Conservation (phyloP, 2,888 invertebrate species). For the Listrodromus nycthemerus region DNA sequence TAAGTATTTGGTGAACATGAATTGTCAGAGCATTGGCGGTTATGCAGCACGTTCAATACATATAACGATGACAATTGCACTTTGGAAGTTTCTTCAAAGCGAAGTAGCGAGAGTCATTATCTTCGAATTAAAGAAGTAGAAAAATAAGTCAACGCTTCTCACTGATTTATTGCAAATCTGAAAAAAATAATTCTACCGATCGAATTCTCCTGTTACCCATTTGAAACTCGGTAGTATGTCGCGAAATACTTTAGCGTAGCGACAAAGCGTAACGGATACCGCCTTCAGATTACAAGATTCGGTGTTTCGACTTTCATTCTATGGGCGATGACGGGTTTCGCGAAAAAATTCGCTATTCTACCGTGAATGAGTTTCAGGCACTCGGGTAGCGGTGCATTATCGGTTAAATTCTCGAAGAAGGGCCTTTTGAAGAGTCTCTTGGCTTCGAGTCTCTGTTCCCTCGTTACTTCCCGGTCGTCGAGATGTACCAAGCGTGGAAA, state of each 20-base stretch:
- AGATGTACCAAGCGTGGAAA: slow-evolving; percentile 89
- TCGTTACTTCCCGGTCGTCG: slow-evolving; percentile 90
- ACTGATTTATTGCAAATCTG: background rate
- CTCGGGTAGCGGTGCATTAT: slow-evolving; percentile 79
- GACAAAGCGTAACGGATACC: slow-evolving; percentile 69
- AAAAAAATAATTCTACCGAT: background rate
- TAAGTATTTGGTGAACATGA: background rate
- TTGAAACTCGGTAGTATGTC: background rate
- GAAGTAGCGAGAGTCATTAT: background rate
- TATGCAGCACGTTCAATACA: background rate
- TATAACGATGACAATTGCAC: background rate
- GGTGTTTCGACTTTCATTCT: slow-evolving; percentile 68
- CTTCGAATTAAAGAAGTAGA: background rate
- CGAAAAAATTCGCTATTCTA: slow-evolving; percentile 76
- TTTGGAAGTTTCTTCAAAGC: background rate
- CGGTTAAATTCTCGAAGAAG: slow-evolving; percentile 85
- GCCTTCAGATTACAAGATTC: slow-evolving; percentile 73
- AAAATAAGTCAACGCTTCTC: background rate
- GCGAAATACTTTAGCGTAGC: background rate
- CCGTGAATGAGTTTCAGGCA: slow-evolving; percentile 79
- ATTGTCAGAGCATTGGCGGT: background rate
- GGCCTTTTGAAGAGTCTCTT: slow-evolving; percentile 88
- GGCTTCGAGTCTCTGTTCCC: slow-evolving; percentile 88
- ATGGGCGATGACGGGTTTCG: slow-evolving; percentile 73
- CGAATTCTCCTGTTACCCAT: background rate